A percentile compares a stretch with the other conserved stretches of the same genome.
Conservation (phyloP, 2,113 vertebrate genomes). For the Meriones unguiculatus region DNA sequence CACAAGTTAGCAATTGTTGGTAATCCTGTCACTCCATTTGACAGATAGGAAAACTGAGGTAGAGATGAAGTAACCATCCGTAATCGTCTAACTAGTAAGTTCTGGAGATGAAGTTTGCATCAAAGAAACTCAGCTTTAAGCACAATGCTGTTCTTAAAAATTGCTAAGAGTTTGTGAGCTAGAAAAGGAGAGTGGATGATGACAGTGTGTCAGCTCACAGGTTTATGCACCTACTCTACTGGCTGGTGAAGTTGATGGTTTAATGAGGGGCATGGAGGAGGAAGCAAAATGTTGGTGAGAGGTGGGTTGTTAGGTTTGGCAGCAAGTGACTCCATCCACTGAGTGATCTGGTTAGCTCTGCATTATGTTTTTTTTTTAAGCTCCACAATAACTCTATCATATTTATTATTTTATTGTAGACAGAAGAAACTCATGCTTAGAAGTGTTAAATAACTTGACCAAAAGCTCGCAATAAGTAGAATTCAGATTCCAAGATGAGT, state of each 20-base stretch:
- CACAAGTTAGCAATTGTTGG: neutral
- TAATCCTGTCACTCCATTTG: neutral
- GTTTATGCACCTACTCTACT: neutral
- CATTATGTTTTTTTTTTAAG: neutral
- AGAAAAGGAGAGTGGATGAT: neutral
- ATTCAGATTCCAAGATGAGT: neutral
- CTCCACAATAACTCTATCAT: neutral
- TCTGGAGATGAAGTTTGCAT: neutral
- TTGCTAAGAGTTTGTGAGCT: neutral
- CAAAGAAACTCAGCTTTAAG: neutral
- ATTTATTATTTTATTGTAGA: conserved; percentile 2
- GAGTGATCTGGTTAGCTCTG: neutral
- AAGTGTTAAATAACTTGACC: neutral
- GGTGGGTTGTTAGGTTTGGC: neutral
- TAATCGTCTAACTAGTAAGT: neutral
- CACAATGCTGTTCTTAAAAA: no score
- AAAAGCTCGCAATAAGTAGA: neutral
- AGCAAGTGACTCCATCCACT: neutral
- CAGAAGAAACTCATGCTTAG: neutral
- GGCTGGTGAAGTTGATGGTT: neutral
- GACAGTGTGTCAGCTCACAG: accelerated
- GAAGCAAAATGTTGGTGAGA: neutral
- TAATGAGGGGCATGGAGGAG: neutral
- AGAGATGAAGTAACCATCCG: neutral
- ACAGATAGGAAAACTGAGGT: neutral